A percentile compares a stretch with the other conserved stretches of the same genome.
Evolutionary conservation across 2,888 invertebrate genomes (phyloP).

Genomic region (Drosophila nr. medialis): DNA sequence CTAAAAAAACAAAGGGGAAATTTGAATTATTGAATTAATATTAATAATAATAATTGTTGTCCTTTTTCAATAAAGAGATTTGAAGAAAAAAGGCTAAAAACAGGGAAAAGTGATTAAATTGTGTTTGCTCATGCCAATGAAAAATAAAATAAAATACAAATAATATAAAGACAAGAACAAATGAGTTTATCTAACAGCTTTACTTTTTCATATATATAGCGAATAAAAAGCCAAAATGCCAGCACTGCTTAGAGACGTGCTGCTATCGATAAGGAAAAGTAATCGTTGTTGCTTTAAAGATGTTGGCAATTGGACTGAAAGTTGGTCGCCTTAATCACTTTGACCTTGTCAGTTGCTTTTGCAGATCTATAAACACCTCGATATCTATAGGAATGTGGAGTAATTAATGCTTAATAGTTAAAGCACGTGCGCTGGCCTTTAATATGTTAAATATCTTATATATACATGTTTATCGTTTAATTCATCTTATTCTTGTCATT

Average conservation of each 20-base stretch:
- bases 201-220: no score
- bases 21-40: background rate
- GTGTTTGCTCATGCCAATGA: background rate
- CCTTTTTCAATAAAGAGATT: background rate
- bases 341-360: slow-evolving; percentile 45
- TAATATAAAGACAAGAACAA: background rate
- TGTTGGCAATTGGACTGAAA: slow-evolving; percentile 6
- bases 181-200: background rate
- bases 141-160: background rate
- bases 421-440: slow-evolving; percentile 26
- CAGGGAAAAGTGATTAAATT: background rate
- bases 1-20: no score
- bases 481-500: background rate
- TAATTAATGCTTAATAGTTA: slow-evolving; percentile 25
- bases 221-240: background rate
- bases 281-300: slow-evolving; percentile 19
- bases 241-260: slow-evolving; percentile 1
- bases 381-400: slow-evolving; percentile 27
- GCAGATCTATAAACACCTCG: slow-evolving; percentile 29
- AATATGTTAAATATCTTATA: background rate
- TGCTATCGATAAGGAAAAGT: slow-evolving; percentile 28
- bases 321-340: slow-evolving; percentile 20
- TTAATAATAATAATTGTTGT: background rate
- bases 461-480: background rate
- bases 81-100: background rate